These are phyloP conservation scores for Brachionus rotundiformis DNA, from an alignment of 1,140 invertebrate genomes.

Conservation along the genomic window DNA sequence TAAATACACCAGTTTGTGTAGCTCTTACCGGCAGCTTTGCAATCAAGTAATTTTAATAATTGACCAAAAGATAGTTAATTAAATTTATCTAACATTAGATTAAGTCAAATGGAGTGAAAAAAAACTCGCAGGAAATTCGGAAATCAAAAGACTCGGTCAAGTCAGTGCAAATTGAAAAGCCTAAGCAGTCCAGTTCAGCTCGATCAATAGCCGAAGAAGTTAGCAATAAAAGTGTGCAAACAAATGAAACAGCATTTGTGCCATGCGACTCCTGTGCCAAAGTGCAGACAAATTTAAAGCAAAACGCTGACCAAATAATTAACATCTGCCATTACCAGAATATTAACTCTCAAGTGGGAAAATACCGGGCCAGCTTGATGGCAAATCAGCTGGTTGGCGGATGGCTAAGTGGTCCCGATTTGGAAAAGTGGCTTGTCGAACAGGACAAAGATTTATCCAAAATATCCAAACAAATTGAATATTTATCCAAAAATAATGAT, in stretches of 20 bases:
- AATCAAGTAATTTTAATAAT: background rate
- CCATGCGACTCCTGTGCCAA: constrained; percentile 52
- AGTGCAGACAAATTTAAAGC: constrained; percentile 38
- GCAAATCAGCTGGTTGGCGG: constrained; percentile 43
- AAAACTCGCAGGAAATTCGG: background rate
- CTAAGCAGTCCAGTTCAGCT: background rate
- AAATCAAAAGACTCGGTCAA: background rate
- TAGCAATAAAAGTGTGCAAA: constrained; percentile 46
- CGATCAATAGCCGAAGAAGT: background rate
- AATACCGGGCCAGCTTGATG: constrained; percentile 32
- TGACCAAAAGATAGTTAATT: too few relatives aligned
- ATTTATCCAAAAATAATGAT: constrained; percentile 35
- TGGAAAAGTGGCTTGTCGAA: constrained; percentile 23
- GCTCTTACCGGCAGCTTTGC: background rate
- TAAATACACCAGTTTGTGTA: background rate
- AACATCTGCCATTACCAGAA: constrained; percentile 46
- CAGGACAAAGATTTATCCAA: constrained; percentile 38
- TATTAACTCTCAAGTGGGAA: constrained; percentile 16
- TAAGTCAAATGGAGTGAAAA: background rate
- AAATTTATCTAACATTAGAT: background rate
- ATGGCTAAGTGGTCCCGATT: constrained; percentile 20
- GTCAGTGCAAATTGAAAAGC: background rate
- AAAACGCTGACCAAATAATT: constrained; percentile 43
- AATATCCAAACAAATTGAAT: constrained; percentile 44
- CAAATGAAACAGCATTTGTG: constrained; percentile 42